Evolutionary conservation across 2,888 invertebrate genomes (phyloP).

Genomic region (Papilio gigon): DNA sequence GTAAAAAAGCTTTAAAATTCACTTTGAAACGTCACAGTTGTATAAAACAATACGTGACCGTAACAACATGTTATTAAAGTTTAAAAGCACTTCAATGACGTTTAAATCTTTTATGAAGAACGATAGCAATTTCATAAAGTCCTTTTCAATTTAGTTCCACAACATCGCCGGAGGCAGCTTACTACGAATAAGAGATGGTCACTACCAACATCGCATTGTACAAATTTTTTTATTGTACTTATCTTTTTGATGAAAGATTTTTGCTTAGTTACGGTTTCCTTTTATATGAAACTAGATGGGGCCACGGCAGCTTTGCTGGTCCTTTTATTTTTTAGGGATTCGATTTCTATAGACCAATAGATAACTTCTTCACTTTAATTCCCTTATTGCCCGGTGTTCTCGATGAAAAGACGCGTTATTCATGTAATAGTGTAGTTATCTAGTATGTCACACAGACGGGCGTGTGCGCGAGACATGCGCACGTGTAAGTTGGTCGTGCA

Average conservation of each 20-base stretch:
- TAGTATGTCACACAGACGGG: not conserved
- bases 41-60: not conserved
- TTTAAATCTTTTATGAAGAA: not conserved
- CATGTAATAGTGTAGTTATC: not conserved
- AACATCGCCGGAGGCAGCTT: not conserved
- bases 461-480: slow-evolving; percentile 18
- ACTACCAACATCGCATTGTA: slow-evolving; percentile 1
- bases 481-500: slow-evolving; percentile 43
- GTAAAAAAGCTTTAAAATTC: no score
- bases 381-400: not conserved
- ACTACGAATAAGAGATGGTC: not conserved
- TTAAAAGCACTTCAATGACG: not conserved
- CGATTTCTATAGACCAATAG: not conserved
- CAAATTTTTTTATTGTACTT: not conserved
- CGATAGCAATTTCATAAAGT: slow-evolving; percentile 6
- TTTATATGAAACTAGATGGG: not conserved
- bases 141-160: slow-evolving; percentile 17
- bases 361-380: not conserved
- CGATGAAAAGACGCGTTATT: not conserved
- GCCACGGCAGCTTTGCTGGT: not conserved
- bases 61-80: not conserved
- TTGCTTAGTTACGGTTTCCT: slow-evolving; percentile 6
- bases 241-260: not conserved
- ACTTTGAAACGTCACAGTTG: not conserved
- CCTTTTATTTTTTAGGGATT: not conserved